These are phyloP conservation scores for Panulirus ornatus DNA, from an alignment of 1,140 invertebrate species.

Conservation along the genomic window DNA sequence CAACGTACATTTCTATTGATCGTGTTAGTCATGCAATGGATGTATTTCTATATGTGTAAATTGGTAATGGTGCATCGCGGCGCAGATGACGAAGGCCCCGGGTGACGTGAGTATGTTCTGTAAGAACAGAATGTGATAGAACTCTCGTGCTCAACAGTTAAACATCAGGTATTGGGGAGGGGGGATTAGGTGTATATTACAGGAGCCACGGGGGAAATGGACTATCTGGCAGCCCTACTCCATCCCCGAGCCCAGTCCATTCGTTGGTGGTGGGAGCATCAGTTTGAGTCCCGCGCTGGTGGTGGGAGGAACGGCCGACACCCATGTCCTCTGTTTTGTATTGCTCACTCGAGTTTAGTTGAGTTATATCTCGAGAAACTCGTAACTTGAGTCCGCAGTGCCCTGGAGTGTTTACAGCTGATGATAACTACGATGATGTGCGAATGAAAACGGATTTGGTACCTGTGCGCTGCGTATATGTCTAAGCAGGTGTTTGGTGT, in stretches of 20 bases:
- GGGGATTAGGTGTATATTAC: not conserved
- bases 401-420: constrained; percentile 23
- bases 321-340: not conserved
- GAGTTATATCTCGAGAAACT: constrained; percentile 10
- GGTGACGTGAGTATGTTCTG: too few relatives aligned
- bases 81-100: too few relatives aligned
- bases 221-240: constrained; percentile 38
- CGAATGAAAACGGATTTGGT: constrained; percentile 24
- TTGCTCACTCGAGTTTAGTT: not conserved
- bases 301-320: not conserved
- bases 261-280: constrained; percentile 24
- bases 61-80: too few relatives aligned
- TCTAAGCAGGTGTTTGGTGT: constrained; percentile 57
- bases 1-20: too few relatives aligned
- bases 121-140: too few relatives aligned
- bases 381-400: not conserved
- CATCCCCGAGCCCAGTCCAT: constrained; percentile 29
- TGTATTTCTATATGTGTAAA: too few relatives aligned
- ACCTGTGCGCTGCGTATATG: constrained; percentile 36
- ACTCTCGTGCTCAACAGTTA: too few relatives aligned
- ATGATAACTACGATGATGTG: constrained; percentile 25
- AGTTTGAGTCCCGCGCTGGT: constrained; percentile 59
- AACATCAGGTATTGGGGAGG: too few relatives aligned
- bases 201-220: constrained; percentile 25
- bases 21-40: too few relatives aligned